Percentiles rank a stretch among this genome's conserved stretches.
Evolutionary conservation across 2,797 vertebrate species (phyloP).

Genomic region (Pipistrellus kuhlii): DNA sequence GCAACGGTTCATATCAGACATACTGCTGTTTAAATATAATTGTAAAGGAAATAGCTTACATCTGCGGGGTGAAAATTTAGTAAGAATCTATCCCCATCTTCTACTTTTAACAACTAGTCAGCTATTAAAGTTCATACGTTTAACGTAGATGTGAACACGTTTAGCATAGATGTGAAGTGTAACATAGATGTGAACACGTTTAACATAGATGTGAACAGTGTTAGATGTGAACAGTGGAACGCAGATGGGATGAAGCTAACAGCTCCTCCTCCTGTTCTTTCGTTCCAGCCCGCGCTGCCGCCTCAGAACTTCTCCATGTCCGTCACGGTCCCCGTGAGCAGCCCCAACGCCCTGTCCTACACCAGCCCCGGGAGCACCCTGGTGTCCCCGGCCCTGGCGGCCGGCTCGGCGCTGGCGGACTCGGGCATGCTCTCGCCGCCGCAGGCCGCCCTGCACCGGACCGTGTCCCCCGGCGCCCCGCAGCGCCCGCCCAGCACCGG

Average conservation of each 20-base stretch:
- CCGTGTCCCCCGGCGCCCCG: conserved; percentile 93
- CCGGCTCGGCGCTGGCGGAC: conserved; percentile 93
- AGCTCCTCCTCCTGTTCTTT: conserved; percentile 51
- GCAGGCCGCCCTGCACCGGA: conserved; percentile 94
- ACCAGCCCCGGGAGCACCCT: conserved; percentile 93
- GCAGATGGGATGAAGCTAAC: neutral
- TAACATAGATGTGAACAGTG: too few relatives aligned
- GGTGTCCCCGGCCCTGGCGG: conserved; percentile 93
- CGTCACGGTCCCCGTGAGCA: conserved; percentile 98
- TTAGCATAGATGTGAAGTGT: too few relatives aligned
- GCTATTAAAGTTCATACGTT: neutral
- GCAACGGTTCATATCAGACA: conserved; percentile 16
- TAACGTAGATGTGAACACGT: neutral
- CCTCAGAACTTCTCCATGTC: conserved; percentile 99
- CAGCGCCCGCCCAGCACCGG: conserved; percentile 96
- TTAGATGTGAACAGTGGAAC: neutral
- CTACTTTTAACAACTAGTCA: conserved; percentile 31
- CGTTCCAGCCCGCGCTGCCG: conserved; percentile 93
- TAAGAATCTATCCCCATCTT: conserved; percentile 46
- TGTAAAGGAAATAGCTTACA: conserved; percentile 49
- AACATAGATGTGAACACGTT: neutral
- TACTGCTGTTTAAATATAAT: conserved; percentile 54
- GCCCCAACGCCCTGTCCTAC: conserved; percentile 95
- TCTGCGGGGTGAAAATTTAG: neutral
- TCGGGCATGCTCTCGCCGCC: conserved; percentile 96